Evolutionary conservation across 2,888 invertebrate species (phyloP).

Genomic region (Acrocyrtus sp.): DNA sequence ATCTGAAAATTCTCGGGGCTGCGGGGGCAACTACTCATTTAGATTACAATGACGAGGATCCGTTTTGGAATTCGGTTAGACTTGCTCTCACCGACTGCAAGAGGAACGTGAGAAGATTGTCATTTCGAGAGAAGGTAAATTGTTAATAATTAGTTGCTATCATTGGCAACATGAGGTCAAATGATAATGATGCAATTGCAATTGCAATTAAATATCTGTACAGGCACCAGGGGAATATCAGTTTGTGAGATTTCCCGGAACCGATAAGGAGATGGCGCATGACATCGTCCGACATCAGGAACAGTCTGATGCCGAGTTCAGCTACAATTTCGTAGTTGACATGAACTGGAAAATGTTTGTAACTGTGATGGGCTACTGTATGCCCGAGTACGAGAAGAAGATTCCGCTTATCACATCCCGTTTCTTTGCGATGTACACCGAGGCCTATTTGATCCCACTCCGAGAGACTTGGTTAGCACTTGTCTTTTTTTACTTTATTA

Average conservation of each 20-base stretch:
- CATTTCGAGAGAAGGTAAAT: conserved; percentile 16
- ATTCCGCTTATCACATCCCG: conserved; percentile 41
- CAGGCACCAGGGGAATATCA: conserved; percentile 1
- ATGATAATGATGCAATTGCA: too few relatives aligned
- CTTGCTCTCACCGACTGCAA: conserved; percentile 32
- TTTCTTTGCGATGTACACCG: conserved; percentile 52
- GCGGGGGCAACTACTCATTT: neutral
- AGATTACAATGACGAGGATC: neutral
- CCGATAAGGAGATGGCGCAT: neutral
- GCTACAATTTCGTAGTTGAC: conserved; percentile 52
- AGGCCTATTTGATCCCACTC: conserved; percentile 52
- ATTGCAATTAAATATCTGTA: too few relatives aligned
- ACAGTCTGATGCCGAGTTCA: conserved; percentile 50
- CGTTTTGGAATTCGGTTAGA: neutral
- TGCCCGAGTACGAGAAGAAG: conserved; percentile 43
- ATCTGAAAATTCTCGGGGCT: neutral
- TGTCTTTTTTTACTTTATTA: too few relatives aligned
- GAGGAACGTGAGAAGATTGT: conserved; percentile 12
- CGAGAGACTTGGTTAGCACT: conserved; percentile 43
- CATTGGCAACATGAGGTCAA: too few relatives aligned
- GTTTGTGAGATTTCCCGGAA: conserved; percentile 14
- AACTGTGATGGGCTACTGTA: conserved; percentile 49
- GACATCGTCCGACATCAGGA: conserved; percentile 29
- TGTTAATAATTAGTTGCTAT: too few relatives aligned
- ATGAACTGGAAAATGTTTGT: conserved; percentile 55